These are phyloP conservation scores for Scaptomyza caliginosa DNA, from an alignment of 2,888 invertebrate genomes.

Conservation along the genomic window DNA sequence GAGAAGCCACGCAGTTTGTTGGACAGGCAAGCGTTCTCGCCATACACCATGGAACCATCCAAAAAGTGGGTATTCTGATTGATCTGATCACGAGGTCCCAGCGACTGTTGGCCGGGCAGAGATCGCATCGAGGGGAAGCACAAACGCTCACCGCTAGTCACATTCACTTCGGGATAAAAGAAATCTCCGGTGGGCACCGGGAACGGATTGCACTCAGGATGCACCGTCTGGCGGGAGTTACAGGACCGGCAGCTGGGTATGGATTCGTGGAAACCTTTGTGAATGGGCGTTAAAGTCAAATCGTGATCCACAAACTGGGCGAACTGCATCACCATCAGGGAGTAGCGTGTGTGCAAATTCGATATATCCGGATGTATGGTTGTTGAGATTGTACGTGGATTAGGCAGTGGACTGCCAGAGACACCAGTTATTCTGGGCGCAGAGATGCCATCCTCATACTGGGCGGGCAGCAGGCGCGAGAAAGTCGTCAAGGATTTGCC, in stretches of 20 bases:
- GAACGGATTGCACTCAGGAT: constrained; percentile 97
- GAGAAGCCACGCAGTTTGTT: constrained; percentile 90
- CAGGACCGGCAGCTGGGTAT: constrained; percentile 95
- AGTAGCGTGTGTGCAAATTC: constrained; percentile 93
- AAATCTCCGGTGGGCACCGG: constrained; percentile 94
- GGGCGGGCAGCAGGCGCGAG: constrained; percentile 92
- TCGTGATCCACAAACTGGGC: constrained; percentile 98
- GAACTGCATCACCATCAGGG: constrained; percentile 97
- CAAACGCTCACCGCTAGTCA: constrained; percentile 91
- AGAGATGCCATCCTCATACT: constrained; percentile 95
- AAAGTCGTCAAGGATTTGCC: constrained; percentile 94
- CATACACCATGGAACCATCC: constrained; percentile 94
- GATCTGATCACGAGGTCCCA: constrained; percentile 95
- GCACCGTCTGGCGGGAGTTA: constrained; percentile 93
- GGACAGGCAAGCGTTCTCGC: constrained; percentile 93
- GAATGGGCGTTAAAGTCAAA: constrained; percentile 96
- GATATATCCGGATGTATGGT: constrained; percentile 96
- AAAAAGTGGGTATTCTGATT: constrained; percentile 97
- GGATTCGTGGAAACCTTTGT: constrained; percentile 95
- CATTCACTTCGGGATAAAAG: constrained; percentile 94
- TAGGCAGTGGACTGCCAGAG: constrained; percentile 91
- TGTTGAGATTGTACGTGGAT: constrained; percentile 93
- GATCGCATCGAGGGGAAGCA: constrained; percentile 98
- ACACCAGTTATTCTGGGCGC: constrained; percentile 90
- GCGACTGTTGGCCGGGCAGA: constrained; percentile 93